phyloP scores from a whole-genome alignment of 2,113 vertebrate species.

The Nesogale talazaci region DNA sequence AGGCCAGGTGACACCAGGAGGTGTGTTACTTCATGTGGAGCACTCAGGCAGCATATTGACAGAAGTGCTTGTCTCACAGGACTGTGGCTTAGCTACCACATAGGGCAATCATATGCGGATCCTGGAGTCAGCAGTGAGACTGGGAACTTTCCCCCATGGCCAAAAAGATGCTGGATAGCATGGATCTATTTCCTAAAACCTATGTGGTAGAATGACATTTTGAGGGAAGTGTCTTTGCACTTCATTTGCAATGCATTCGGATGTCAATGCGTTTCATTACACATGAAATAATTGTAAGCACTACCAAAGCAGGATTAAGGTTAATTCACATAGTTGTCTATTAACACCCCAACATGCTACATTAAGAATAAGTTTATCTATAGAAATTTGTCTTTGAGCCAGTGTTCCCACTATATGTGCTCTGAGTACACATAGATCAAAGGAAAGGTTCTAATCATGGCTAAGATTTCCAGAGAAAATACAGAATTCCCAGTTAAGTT shows the following conservation, averaged over 20 bases:
- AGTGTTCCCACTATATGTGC: background rate
- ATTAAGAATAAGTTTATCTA: background rate
- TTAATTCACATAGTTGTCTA: conserved; percentile 1
- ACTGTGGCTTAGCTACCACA: background rate
- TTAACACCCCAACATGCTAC: conserved; percentile 11
- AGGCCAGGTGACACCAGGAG: background rate
- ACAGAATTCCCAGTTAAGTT: background rate
- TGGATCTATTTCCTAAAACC: background rate
- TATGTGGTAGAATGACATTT: background rate
- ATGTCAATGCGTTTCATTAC: too few species aligned
- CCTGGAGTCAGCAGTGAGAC: background rate
- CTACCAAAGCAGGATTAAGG: background rate
- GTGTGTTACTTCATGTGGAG: background rate
- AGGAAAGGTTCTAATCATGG: background rate
- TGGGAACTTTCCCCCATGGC: background rate
- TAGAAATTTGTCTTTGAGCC: conserved; percentile 14
- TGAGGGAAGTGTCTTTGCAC: conserved; percentile 2
- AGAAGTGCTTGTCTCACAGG: background rate
- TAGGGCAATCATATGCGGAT: too few species aligned
- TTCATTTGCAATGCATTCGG: too few species aligned
- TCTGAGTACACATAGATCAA: background rate
- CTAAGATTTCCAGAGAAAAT: background rate
- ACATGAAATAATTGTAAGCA: conserved; percentile 10
- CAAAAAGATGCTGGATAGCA: background rate
- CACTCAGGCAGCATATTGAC: rapidly evolving